Percentiles rank a stretch among this genome's conserved stretches.
phyloP scores from a whole-genome alignment of 1,140 invertebrate genomes.

The Callitettix versicolor region DNA sequence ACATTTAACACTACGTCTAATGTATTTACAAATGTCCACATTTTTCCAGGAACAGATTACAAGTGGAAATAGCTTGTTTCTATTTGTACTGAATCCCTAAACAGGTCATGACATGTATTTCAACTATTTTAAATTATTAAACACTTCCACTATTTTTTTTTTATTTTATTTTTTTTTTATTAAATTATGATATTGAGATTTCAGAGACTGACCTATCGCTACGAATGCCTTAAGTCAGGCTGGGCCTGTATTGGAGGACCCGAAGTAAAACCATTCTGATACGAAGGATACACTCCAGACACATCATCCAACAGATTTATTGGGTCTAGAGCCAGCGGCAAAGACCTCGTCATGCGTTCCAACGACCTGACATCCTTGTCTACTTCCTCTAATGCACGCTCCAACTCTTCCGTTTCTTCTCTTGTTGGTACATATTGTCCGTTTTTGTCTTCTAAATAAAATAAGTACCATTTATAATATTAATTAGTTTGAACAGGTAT shows the following conservation, averaged over 20 bases:
- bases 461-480: too few relatives aligned
- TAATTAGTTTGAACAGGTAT: too few relatives aligned
- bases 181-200: conserved; percentile 1
- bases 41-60: neutral
- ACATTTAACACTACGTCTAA: too few relatives aligned
- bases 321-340: conserved; percentile 14
- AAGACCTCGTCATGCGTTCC: conserved; percentile 20
- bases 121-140: too few relatives aligned
- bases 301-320: conserved; percentile 18
- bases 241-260: neutral
- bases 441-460: conserved; percentile 54
- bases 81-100: neutral
- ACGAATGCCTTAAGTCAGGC: conserved; percentile 3
- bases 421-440: conserved; percentile 57
- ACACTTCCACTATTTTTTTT: too few relatives aligned
- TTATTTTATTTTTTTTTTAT: too few relatives aligned
- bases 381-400: conserved; percentile 70
- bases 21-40: neutral
- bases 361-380: conserved; percentile 65
- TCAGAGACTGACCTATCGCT: neutral
- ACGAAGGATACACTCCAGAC: neutral
- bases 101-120: neutral
- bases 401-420: conserved; percentile 73
- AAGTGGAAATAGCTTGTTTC: neutral
- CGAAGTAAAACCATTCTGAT: neutral